Conservation (phyloP, 1,140 invertebrate genomes). For the Bathynomus jamesi region DNA sequence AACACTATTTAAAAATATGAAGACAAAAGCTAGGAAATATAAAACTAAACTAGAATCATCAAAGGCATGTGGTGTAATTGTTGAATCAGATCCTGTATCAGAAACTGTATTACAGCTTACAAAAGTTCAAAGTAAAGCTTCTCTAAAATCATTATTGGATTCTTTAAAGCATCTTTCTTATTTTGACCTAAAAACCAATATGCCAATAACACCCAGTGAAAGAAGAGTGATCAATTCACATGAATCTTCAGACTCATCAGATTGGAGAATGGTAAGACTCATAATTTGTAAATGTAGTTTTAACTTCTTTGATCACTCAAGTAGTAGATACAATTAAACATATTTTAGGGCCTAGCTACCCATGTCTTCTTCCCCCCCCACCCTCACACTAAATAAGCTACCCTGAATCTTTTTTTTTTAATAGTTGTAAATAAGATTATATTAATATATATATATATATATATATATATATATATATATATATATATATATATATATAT, state of each 20-base stretch:
- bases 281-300: too few species aligned
- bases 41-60: background rate
- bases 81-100: background rate
- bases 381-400: too few species aligned
- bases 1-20: background rate
- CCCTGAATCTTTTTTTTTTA: too few species aligned
- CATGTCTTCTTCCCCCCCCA: too few species aligned
- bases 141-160: background rate
- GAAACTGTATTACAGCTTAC: background rate
- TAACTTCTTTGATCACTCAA: too few species aligned
- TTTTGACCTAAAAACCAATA: background rate
- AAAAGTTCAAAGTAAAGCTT: background rate
- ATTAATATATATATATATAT: too few species aligned
- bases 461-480: too few species aligned
- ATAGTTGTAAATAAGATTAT: too few species aligned
- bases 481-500: too few species aligned
- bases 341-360: too few species aligned
- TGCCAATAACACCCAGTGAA: background rate
- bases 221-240: background rate
- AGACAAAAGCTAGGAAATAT: background rate
- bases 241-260: background rate
- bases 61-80: background rate
- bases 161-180: background rate
- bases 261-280: too few species aligned
- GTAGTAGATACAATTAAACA: too few species aligned